Evolutionary conservation across 2,888 invertebrate species (phyloP), one percentile per base, ranked within the genome.

Genomic region (Rhimphoctona megacephalus): DNA sequence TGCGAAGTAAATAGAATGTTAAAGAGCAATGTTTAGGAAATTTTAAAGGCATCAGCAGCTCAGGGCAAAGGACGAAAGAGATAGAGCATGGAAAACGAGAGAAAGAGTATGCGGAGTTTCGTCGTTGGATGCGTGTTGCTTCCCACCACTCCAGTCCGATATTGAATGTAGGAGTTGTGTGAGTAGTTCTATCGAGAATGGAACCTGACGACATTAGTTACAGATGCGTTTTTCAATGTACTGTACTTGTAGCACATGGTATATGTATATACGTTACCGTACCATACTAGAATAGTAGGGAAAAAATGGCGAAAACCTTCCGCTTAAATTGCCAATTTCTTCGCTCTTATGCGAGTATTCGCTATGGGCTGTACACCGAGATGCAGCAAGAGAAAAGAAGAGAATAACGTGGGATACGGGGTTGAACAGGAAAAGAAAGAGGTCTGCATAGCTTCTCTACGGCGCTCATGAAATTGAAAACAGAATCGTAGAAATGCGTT

Each of bases 241-340:
- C 30, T 49, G 25, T 36, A 6, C n/a, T 70, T 39, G 49, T 17
- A 33, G 46, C 19, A 57, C 57, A 46, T 14, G n/a, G 25, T 81
- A 80, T 54, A 22, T 80, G 72, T 54, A 69, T n/a, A 19, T 25
- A 19, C 17, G 33, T 61, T 61, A 22, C 33, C 46, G 70, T 79
- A 78, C 70, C 46, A 78, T 22, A 64, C 25, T 49, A 36, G 73
- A 66, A 36, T 22, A 83, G 70, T 52, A 64, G 43, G 46, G 66
- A 85, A 82, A 64, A 82, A 87, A 87, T 72, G 77, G 85, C 81
- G 61, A 85, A 82, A 88, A 85, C 88, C 87, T 88, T 88, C 85
- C 89, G 81, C 81, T 87, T 84, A 88, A 90, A 91, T 91, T 89
- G 89, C 79, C 90, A 89, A 90, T 91, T 89, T 87, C 89, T 89